Conservation (phyloP, 2,113 vertebrate genomes). For the Podiceps cristatus region DNA sequence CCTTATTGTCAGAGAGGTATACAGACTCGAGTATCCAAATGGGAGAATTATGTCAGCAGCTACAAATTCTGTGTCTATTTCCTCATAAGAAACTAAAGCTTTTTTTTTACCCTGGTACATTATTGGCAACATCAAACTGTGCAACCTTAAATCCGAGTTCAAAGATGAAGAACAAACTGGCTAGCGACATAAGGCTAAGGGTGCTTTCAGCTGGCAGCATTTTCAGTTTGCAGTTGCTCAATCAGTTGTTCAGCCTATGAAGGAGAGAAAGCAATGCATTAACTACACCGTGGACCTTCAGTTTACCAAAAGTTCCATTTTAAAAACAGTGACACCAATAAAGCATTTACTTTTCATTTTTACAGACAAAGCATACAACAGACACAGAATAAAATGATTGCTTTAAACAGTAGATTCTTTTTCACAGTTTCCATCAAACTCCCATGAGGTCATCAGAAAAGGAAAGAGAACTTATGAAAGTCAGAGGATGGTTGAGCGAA, state of each 20-base stretch:
- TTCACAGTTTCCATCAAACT: not conserved
- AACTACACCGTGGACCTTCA: not conserved
- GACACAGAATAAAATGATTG: not conserved
- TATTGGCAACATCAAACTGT: constrained; percentile 28
- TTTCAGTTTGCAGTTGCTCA: constrained; percentile 78
- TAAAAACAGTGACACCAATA: not conserved
- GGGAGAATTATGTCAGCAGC: not conserved
- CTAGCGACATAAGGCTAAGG: not conserved
- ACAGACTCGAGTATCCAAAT: not conserved
- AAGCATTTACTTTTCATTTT: not conserved
- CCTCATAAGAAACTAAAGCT: constrained; percentile 45
- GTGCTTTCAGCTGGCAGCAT: constrained; percentile 54
- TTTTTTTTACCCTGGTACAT: not conserved
- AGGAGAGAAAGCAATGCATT: not conserved
- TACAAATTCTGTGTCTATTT: not conserved
- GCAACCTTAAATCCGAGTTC: constrained; percentile 42
- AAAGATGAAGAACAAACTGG: not conserved
- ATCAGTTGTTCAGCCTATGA: constrained; percentile 84
- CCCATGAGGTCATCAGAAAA: not conserved
- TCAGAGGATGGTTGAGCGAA: not conserved
- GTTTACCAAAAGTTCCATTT: not conserved
- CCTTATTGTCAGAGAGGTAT: not conserved
- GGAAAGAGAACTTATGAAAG: not conserved
- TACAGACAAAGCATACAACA: not conserved
- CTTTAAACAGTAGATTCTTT: not conserved